A percentile compares a stretch with the other conserved stretches of the same genome.
Conservation (phyloP, 1,140 invertebrate species). For the Euura saliciscinereae region DNA sequence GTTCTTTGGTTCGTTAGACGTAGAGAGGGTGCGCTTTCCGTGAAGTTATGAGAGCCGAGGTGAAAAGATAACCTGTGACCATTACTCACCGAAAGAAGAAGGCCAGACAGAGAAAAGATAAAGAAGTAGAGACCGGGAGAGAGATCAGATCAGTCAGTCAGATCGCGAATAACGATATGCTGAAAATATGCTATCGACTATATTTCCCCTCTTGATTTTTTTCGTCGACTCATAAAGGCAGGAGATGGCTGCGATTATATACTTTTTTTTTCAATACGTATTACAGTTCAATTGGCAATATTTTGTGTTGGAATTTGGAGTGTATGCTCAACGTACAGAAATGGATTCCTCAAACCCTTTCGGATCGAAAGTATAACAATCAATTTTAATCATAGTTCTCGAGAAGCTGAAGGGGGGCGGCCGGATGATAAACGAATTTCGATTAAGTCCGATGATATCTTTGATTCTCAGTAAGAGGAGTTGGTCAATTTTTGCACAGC, state of each 20-base stretch:
- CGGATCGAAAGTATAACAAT: no score
- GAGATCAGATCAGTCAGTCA: neutral
- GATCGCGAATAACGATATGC: neutral
- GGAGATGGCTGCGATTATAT: no score
- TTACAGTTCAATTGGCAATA: no score
- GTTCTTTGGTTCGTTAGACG: slow-evolving; percentile 56
- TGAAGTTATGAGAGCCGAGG: slow-evolving; percentile 52
- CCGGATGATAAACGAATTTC: neutral
- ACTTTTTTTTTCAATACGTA: no score
- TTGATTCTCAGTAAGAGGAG: neutral
- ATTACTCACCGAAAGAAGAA: slow-evolving; percentile 49
- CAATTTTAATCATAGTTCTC: no score
- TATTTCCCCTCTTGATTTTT: neutral
- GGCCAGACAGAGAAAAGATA: neutral
- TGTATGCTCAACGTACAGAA: no score
- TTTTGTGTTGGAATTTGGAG: no score
- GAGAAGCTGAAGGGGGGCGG: no score
- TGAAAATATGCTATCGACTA: slow-evolving; percentile 30
- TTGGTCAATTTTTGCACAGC: slow-evolving; percentile 11
- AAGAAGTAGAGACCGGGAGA: neutral
- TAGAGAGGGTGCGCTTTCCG: slow-evolving; percentile 24
- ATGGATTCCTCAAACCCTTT: no score
- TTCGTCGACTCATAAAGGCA: no score
- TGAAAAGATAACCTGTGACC: slow-evolving; percentile 54
- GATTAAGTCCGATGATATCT: neutral